Conservation (phyloP, 2,797 vertebrate genomes). For the Harpagifer antarcticus region DNA sequence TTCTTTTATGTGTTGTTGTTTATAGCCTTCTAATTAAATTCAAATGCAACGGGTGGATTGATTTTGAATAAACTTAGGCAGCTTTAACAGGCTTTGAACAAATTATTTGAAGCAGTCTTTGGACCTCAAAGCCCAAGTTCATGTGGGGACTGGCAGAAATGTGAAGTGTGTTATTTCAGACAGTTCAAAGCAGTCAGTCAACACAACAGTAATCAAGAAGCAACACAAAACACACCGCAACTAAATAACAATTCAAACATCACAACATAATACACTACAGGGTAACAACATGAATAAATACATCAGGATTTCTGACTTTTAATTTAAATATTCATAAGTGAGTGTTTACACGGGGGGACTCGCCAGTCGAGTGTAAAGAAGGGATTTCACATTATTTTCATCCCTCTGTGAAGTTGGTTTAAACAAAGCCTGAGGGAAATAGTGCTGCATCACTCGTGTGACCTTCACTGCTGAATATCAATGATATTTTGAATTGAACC, state of each 20-base stretch:
- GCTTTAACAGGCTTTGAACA: constrained; percentile 54
- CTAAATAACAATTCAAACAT: constrained; percentile 23
- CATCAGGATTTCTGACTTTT: constrained; percentile 25
- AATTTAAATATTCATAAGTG: constrained; percentile 51
- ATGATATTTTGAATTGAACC: constrained; percentile 6
- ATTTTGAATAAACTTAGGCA: constrained; percentile 46
- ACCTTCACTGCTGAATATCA: constrained; percentile 19
- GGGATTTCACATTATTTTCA: constrained; percentile 25
- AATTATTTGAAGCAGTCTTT: constrained; percentile 45
- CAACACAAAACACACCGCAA: not conserved
- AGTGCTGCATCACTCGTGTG: not conserved
- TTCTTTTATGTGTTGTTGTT: constrained; percentile 53
- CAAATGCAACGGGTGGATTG: constrained; percentile 27
- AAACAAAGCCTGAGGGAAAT: constrained; percentile 25
- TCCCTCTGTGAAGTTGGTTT: constrained; percentile 12
- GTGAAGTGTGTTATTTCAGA: constrained; percentile 22
- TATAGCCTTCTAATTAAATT: constrained; percentile 55
- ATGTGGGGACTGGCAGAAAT: constrained; percentile 25
- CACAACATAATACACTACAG: constrained; percentile 8
- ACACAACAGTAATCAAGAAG: constrained; percentile 11
- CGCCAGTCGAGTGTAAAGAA: constrained; percentile 27
- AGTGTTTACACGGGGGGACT: constrained; percentile 2
- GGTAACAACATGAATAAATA: constrained; percentile 22
- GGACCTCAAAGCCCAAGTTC: constrained; percentile 26
- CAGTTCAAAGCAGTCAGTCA: constrained; percentile 44